A percentile compares a stretch with the other conserved stretches of the same genome.
These are phyloP conservation scores for Onthophagus taurus DNA, from an alignment of 1,140 invertebrate species.

Conservation along the genomic window DNA sequence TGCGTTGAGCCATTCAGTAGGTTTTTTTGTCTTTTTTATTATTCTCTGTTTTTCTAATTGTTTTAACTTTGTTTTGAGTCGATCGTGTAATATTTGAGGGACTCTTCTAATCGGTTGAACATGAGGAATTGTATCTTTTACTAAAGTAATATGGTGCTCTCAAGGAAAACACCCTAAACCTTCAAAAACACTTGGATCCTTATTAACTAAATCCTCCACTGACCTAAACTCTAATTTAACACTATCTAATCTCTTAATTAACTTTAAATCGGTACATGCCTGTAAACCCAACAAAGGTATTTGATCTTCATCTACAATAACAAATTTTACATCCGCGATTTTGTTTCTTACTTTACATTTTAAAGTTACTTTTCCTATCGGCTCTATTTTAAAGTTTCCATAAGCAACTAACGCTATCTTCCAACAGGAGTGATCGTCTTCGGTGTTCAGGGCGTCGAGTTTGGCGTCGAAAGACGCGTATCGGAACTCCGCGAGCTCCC, in stretches of 20 bases:
- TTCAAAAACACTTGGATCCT: conserved; percentile 9
- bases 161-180: conserved; percentile 10
- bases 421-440: no score
- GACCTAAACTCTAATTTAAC: background rate
- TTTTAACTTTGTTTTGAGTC: conserved; percentile 24
- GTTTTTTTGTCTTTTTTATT: conserved; percentile 25
- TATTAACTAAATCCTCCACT: background rate
- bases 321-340: no score
- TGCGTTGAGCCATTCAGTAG: conserved; percentile 38
- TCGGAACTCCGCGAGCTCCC: no score
- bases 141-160: conserved; percentile 2
- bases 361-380: conserved; percentile 7
- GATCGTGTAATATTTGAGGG: conserved; percentile 1
- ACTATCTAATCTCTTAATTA: conserved; percentile 13
- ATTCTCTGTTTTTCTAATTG: conserved; percentile 25
- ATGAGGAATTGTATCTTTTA: conserved; percentile 19
- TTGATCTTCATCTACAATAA: no score
- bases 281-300: conserved; percentile 10
- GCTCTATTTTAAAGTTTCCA: no score
- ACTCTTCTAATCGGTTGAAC: background rate
- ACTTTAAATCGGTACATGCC: conserved; percentile 9
- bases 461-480: no score
- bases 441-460: no score
- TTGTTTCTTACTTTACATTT: conserved; percentile 2
- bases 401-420: no score